These are phyloP conservation scores for Eulimnadia texana DNA, from an alignment of 1,140 invertebrate species.

Conservation along the genomic window DNA sequence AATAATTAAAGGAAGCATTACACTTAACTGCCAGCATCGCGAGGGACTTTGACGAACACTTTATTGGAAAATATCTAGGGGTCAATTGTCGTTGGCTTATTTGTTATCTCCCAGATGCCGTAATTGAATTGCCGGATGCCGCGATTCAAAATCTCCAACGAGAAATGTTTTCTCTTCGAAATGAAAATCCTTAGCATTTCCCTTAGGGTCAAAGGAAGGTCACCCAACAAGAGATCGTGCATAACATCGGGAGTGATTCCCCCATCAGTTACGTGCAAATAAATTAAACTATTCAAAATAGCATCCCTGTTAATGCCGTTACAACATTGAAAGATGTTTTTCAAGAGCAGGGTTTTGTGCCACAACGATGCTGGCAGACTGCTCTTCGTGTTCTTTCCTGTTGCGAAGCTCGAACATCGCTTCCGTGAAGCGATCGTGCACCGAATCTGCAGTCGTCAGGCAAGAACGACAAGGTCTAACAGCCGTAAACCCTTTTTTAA, in stretches of 20 bases:
- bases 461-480: neutral
- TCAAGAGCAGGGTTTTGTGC: neutral
- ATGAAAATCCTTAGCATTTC: conserved; percentile 3
- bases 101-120: conserved; percentile 6
- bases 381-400: neutral
- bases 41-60: conserved; percentile 7
- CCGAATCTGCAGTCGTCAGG: neutral
- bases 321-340: conserved; percentile 4
- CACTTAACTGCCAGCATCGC: conserved; percentile 7
- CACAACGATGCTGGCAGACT: neutral
- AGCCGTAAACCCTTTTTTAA: neutral
- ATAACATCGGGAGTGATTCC: conserved; percentile 9
- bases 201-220: conserved; percentile 3
- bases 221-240: conserved; percentile 13
- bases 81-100: conserved; percentile 12
- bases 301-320: conserved; percentile 8
- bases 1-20: conserved; percentile 11
- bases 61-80: neutral
- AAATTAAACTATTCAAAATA: conserved; percentile 14
- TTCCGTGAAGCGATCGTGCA: neutral
- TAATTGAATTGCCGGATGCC: conserved; percentile 5
- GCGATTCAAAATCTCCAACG: conserved; percentile 9
- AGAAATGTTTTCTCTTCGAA: conserved; percentile 1
- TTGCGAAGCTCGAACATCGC: neutral
- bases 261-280: neutral